Evolutionary conservation across 2,888 invertebrate genomes (phyloP).

Genomic region (Stegana nigrithorax): DNA sequence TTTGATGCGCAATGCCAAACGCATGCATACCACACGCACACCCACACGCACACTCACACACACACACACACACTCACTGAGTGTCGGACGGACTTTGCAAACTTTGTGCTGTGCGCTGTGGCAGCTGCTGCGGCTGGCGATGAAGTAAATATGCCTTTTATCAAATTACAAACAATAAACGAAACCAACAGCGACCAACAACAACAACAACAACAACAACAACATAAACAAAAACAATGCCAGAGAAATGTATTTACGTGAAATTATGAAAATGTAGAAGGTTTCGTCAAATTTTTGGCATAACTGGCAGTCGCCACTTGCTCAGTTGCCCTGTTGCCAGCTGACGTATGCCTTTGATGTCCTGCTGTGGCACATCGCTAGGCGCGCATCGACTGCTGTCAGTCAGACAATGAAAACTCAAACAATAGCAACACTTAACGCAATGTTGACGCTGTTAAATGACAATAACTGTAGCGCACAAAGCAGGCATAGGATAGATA

Average conservation of each 20-base stretch:
- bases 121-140: not conserved
- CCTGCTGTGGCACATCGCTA: not conserved
- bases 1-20: not conserved
- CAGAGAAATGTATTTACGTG: too few species aligned
- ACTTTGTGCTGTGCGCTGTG: too few species aligned
- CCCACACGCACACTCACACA: too few species aligned
- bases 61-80: too few species aligned
- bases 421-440: slow-evolving; percentile 18
- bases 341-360: slow-evolving; percentile 14
- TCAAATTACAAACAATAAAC: slow-evolving; percentile 19
- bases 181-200: slow-evolving; percentile 9
- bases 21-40: too few species aligned
- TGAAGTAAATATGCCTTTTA: slow-evolving; percentile 11
- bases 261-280: too few species aligned
- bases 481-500: too few species aligned
- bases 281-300: too few species aligned
- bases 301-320: not conserved
- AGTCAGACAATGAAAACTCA: slow-evolving; percentile 10
- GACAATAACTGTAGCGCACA: not conserved
- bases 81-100: too few species aligned
- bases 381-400: not conserved
- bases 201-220: not conserved
- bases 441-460: slow-evolving; percentile 10
- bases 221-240: not conserved
- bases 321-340: too few species aligned